Percentiles rank a stretch among this genome's conserved stretches.
Evolutionary conservation across 2,797 vertebrate species (phyloP).

Genomic region (Ateles fusciceps): DNA sequence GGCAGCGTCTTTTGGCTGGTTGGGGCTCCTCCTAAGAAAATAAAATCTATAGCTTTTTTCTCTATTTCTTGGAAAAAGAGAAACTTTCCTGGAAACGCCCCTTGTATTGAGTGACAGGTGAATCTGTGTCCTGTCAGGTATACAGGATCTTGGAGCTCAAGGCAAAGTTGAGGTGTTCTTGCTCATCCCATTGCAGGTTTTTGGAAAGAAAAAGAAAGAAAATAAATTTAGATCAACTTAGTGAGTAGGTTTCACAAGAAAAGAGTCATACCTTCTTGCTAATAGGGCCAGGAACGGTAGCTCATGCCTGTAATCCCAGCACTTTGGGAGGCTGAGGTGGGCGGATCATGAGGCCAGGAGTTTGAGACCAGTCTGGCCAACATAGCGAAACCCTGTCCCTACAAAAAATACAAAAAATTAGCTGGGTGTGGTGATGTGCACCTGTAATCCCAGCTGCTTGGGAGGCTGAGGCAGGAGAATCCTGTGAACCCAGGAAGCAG

Average conservation of each 20-base stretch:
- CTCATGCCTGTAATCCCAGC: neutral
- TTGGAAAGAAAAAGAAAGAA: neutral
- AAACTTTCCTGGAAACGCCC: neutral
- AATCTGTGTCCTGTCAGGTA: neutral
- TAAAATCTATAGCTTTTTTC: neutral
- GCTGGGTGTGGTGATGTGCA: too few relatives aligned
- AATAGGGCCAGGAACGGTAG: neutral
- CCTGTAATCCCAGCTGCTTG: neutral
- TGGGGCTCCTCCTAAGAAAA: neutral
- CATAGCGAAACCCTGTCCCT: neutral
- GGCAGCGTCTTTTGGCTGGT: neutral
- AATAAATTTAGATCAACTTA: neutral
- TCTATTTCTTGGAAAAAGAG: neutral
- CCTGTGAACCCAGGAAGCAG: neutral
- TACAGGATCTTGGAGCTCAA: neutral
- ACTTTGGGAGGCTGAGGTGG: neutral
- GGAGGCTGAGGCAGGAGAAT: neutral
- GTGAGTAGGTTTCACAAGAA: neutral
- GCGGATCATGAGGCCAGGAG: neutral
- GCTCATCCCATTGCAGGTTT: neutral
- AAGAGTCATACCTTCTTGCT: neutral
- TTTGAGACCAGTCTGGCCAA: neutral
- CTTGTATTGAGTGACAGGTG: neutral
- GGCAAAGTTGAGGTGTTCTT: conserved; percentile 4
- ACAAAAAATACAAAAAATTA: neutral